Evolutionary conservation across 2,797 vertebrate species (phyloP).

Genomic region (Chiroxiphia lanceolata): DNA sequence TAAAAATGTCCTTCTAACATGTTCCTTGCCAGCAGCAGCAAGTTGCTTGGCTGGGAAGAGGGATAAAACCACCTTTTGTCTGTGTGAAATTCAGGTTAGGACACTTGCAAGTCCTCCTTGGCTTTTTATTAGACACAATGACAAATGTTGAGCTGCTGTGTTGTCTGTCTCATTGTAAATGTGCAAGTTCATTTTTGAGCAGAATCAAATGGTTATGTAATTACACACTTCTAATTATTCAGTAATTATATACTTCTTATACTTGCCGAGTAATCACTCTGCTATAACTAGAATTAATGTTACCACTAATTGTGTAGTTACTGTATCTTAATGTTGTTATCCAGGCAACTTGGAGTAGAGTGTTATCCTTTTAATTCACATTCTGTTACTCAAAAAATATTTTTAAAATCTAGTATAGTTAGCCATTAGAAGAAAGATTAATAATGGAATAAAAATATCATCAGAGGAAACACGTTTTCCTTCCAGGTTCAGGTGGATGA

Average conservation of each 20-base stretch:
- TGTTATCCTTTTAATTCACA: constrained; percentile 61
- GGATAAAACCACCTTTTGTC: constrained; percentile 7
- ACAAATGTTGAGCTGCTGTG: constrained; percentile 3
- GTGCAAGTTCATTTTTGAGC: constrained; percentile 67
- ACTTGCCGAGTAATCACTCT: constrained; percentile 82
- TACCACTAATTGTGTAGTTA: constrained; percentile 84
- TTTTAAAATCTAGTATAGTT: constrained; percentile 43
- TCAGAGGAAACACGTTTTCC: not conserved
- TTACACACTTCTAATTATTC: constrained; percentile 83
- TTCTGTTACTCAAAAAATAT: constrained; percentile 26
- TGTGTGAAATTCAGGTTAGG: not conserved
- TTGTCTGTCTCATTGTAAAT: constrained; percentile 59
- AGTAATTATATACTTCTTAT: constrained; percentile 83
- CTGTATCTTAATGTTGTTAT: constrained; percentile 79
- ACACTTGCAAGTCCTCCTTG: not conserved
- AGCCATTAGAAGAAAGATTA: constrained; percentile 43
- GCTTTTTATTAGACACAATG: constrained; percentile 15
- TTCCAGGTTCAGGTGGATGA: not conserved
- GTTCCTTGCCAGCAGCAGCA: not conserved
- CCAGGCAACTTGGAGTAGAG: constrained; percentile 72
- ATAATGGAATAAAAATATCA: not conserved
- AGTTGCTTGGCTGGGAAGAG: not conserved
- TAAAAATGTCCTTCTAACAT: not conserved
- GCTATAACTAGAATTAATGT: constrained; percentile 81
- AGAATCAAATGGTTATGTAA: constrained; percentile 79